Percentiles rank a stretch among this genome's conserved stretches.
Conservation (phyloP, 2,113 vertebrate species). For the Acanthochromis polyacanthus region DNA sequence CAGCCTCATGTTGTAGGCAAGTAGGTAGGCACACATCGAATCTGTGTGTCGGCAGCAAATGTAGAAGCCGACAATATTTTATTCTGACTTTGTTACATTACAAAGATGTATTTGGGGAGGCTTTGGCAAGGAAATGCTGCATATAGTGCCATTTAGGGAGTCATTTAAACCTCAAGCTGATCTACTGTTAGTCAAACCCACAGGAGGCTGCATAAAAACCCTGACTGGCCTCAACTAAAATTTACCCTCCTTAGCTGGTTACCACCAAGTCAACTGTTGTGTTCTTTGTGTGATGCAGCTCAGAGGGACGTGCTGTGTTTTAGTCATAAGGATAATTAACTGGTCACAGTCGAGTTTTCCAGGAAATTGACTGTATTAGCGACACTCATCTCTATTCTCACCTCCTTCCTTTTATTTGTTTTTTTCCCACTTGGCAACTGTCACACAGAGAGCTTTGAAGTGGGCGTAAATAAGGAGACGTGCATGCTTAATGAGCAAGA, state of each 20-base stretch:
- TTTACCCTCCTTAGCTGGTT: slow-evolving; percentile 10
- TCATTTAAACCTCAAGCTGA: slow-evolving; percentile 12
- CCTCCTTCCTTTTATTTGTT: slow-evolving; percentile 1
- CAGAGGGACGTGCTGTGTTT: slow-evolving; percentile 20
- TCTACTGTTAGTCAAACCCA: slow-evolving; percentile 24
- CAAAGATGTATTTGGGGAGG: slow-evolving; percentile 18
- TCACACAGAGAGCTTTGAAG: slow-evolving; percentile 40
- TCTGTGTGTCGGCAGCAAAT: slow-evolving; percentile 15
- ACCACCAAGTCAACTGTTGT: neutral
- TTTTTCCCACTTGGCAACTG: slow-evolving; percentile 19
- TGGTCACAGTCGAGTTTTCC: slow-evolving; percentile 47
- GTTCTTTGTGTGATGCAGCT: slow-evolving; percentile 7
- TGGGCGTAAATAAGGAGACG: slow-evolving; percentile 46
- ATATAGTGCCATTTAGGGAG: slow-evolving; percentile 41
- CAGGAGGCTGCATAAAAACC: neutral
- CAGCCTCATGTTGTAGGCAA: slow-evolving; percentile 15
- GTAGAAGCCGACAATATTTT: slow-evolving; percentile 12
- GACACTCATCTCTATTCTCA: slow-evolving; percentile 25
- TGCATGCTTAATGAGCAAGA: slow-evolving; percentile 44
- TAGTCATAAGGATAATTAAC: slow-evolving; percentile 48
- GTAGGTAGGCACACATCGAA: slow-evolving; percentile 24
- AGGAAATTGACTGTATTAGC: slow-evolving; percentile 37
- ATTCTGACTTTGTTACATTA: slow-evolving; percentile 21
- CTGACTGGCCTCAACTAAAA: slow-evolving; percentile 2
- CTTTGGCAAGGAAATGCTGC: slow-evolving; percentile 23